These are phyloP conservation scores for Holotrichia oblita DNA, from an alignment of 1,140 invertebrate genomes.

Conservation along the genomic window DNA sequence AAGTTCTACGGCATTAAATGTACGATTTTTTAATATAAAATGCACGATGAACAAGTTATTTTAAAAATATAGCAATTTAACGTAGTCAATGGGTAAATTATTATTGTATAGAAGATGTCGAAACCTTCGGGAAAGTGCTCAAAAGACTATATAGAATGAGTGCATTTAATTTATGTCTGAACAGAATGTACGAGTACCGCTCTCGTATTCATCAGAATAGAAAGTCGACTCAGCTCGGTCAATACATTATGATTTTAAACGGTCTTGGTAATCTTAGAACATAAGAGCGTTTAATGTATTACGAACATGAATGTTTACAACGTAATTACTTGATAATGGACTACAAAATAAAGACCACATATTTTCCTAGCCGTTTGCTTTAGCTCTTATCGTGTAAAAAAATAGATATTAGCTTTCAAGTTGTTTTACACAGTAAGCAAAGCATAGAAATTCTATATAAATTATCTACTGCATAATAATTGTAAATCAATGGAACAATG, in stretches of 20 bases:
- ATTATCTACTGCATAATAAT: too few species aligned
- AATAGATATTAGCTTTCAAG: too few species aligned
- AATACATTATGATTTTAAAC: neutral
- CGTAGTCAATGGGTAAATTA: constrained; percentile 20
- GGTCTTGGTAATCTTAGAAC: neutral
- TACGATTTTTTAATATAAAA: constrained; percentile 7
- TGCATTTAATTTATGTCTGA: neutral
- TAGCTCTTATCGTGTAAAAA: too few species aligned
- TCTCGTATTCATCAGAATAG: neutral
- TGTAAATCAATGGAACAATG: too few species aligned
- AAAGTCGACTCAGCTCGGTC: neutral
- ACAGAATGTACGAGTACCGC: neutral
- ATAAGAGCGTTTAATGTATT: neutral
- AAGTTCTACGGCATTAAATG: neutral
- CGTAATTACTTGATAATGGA: too few species aligned
- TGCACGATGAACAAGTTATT: neutral
- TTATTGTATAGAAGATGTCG: neutral
- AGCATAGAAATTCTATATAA: too few species aligned
- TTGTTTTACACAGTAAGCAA: too few species aligned
- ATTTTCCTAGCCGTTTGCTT: too few species aligned
- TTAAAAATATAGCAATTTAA: neutral
- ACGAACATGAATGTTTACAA: neutral
- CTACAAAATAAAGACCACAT: too few species aligned
- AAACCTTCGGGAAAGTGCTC: neutral
- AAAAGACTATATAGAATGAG: too few species aligned